phyloP scores from a whole-genome alignment of 1,140 invertebrate species.

The Drosophila dunni region DNA sequence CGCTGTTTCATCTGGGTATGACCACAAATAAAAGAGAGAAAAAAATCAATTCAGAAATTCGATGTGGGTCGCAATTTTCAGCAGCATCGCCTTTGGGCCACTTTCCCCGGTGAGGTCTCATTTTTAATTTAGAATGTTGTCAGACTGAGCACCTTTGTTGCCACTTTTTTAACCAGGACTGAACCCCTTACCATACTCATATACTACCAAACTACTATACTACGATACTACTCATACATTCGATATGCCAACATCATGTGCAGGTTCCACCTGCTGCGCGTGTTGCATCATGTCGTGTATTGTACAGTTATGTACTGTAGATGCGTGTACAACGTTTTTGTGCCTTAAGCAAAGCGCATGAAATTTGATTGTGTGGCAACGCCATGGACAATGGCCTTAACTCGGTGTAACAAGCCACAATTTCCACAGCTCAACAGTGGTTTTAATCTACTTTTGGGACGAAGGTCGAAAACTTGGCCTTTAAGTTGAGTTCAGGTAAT shows the following conservation, averaged over 20 bases:
- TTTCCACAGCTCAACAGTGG: neutral
- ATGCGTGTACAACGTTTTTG: conserved; percentile 27
- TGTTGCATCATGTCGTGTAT: neutral
- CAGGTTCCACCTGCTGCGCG: neutral
- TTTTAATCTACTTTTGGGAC: conserved; percentile 10
- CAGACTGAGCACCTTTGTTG: neutral
- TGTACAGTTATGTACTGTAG: neutral
- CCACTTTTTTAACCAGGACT: neutral
- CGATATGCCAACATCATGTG: neutral
- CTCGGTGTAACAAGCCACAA: neutral
- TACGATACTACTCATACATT: neutral
- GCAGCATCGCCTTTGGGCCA: conserved; percentile 16
- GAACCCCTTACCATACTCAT: neutral
- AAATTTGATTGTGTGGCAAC: conserved; percentile 53
- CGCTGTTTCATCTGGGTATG: neutral
- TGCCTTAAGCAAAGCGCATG: conserved; percentile 21
- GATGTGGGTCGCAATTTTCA: conserved; percentile 30
- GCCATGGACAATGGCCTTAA: neutral
- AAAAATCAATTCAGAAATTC: conserved; percentile 34
- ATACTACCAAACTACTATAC: neutral
- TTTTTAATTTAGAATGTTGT: conserved; percentile 47
- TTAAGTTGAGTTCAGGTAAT: conserved; percentile 1
- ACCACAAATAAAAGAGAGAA: too few relatives aligned
- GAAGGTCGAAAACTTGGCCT: neutral
- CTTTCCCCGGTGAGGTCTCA: neutral